Conservation (phyloP, 2,888 invertebrate genomes). For the Labia minor region DNA sequence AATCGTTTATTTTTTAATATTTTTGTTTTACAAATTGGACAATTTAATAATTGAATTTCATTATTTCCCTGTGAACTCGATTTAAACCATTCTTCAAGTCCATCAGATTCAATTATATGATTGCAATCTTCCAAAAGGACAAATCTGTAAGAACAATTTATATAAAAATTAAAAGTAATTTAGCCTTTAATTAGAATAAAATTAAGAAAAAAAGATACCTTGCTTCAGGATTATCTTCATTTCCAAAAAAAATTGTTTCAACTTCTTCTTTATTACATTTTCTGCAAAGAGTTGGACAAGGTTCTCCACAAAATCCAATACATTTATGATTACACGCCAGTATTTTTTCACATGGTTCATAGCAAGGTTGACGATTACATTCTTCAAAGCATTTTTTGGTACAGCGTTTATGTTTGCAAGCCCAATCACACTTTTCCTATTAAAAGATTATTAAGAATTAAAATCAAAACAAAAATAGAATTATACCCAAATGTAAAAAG, state of each 20-base stretch:
- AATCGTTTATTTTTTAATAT: constrained; percentile 48
- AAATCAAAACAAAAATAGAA: neutral
- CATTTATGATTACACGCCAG: constrained; percentile 50
- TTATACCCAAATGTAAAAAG: constrained; percentile 19
- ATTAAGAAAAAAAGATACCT: constrained; percentile 31
- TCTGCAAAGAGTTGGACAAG: constrained; percentile 50
- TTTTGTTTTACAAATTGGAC: constrained; percentile 49
- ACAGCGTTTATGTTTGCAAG: constrained; percentile 43
- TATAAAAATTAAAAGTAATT: neutral
- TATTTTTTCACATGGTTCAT: constrained; percentile 34
- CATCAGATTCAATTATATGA: constrained; percentile 41
- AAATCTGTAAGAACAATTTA: constrained; percentile 35
- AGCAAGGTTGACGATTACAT: constrained; percentile 41
- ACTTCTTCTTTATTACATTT: constrained; percentile 42
- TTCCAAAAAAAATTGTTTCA: constrained; percentile 38
- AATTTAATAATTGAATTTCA: constrained; percentile 35
- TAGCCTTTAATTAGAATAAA: neutral
- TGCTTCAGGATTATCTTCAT: constrained; percentile 45
- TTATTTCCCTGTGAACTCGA: too few relatives aligned
- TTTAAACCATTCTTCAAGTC: constrained; percentile 38
- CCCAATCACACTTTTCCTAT: constrained; percentile 38
- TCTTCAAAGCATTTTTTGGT: constrained; percentile 38
- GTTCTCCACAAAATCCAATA: constrained; percentile 61
- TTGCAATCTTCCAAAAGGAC: constrained; percentile 43
- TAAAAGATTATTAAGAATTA: constrained; percentile 16